Base-by-base conservation (phyloP, 2,888 invertebrate species). In the Lasioglossum pauxillum region DNA sequence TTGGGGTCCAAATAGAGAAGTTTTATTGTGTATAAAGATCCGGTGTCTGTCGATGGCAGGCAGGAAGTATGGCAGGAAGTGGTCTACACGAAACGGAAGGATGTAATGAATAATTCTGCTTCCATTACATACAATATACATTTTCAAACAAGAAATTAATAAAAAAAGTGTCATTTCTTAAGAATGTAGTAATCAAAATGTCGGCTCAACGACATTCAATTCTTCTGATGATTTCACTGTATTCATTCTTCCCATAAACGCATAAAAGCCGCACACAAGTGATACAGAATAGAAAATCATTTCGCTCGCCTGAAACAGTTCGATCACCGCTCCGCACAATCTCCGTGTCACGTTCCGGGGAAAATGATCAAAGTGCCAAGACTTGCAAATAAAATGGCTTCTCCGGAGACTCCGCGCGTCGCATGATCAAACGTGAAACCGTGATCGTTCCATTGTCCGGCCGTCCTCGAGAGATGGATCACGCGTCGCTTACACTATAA, bases 381-480 rank as follows among this genome's bases (percentile, higher is more conserved):
- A 5, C 60, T 31, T 1, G 27, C 60, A 2, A 31, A 27, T 64
- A 64, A 27, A 64, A 27, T 7, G 16, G 60, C 60, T n/a, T 23
- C 60, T 64, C 60, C 60, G 1, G 5, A 14, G 27, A 27, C 60
- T 60, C 27, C 27, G 0, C 69, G 64, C 75, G 80, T 80, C 88
- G 82, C 78, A 76, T 80, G 88, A 86, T 80, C 83, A 82, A 88
- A 88, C 86, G 83, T 80, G 85, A 84, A 86, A 90, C 89, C 90
- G 91, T 92, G 91, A 92, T 93, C 91, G 90, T 86, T 90, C 91
- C 88, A 94, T 95, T 95, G 94, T 94, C 81, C 86, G 82, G 80
- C 90, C 92, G 94, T 94, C 93, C 86, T 83, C 83, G 81, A 84
- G 91, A 94, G 95, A 95, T 94, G 94, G 95, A 95, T 95, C 93